Evolutionary conservation across 2,888 invertebrate species (phyloP).

Genomic region (Acronicta alni): DNA sequence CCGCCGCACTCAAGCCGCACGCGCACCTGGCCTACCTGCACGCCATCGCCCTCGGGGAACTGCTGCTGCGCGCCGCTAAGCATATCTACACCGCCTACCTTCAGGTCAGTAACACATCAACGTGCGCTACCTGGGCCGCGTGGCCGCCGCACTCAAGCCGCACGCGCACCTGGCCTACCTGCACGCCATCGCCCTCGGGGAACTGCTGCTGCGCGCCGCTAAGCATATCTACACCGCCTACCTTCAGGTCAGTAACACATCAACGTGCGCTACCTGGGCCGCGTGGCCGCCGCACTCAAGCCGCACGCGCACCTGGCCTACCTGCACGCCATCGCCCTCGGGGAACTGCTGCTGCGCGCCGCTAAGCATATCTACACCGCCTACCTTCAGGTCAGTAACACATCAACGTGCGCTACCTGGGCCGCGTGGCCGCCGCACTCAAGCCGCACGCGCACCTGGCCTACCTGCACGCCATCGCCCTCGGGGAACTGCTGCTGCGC

Average conservation of each 20-base stretch:
- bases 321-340: slow-evolving; percentile 96
- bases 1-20: slow-evolving; percentile 93
- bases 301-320: slow-evolving; percentile 95
- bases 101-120: slow-evolving; percentile 15
- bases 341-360: slow-evolving; percentile 96
- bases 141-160: slow-evolving; percentile 93
- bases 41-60: slow-evolving; percentile 96
- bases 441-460: slow-evolving; percentile 93
- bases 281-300: slow-evolving; percentile 94
- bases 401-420: slow-evolving; percentile 67
- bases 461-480: slow-evolving; percentile 96
- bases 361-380: slow-evolving; percentile 97
- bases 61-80: slow-evolving; percentile 96
- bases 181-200: slow-evolving; percentile 96
- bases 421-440: slow-evolving; percentile 95
- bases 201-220: slow-evolving; percentile 95
- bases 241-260: slow-evolving; percentile 23
- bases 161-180: slow-evolving; percentile 95
- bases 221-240: slow-evolving; percentile 96
- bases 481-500: slow-evolving; percentile 96
- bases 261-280: slow-evolving; percentile 86
- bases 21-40: slow-evolving; percentile 95
- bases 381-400: slow-evolving; percentile 27
- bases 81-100: slow-evolving; percentile 94
- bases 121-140: slow-evolving; percentile 90